Evolutionary conservation across 2,797 vertebrate genomes (phyloP).

Genomic region (Austrolebias charrua): DNA sequence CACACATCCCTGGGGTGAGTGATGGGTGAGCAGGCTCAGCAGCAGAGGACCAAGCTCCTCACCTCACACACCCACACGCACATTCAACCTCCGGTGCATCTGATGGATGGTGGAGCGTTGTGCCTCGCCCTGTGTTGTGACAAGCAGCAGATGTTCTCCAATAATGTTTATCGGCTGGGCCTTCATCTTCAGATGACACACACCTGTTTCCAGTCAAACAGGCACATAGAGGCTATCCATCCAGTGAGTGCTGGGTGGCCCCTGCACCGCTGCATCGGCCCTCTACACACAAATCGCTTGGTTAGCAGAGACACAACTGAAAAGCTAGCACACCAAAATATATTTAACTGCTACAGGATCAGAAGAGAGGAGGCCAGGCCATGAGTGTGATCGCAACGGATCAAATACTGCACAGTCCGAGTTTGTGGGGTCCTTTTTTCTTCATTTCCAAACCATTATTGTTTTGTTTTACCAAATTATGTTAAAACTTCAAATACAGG

Average conservation of each 20-base stretch:
- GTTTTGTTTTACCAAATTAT: constrained; percentile 18
- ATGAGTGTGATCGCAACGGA: neutral
- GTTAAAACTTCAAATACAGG: constrained; percentile 16
- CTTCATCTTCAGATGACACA: constrained; percentile 80
- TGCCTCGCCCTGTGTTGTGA: constrained; percentile 75
- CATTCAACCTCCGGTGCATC: constrained; percentile 54
- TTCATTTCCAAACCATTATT: constrained; percentile 8
- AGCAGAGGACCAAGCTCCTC: constrained; percentile 42
- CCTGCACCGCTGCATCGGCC: constrained; percentile 45
- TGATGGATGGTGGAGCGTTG: constrained; percentile 76
- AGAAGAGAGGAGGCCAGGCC: neutral
- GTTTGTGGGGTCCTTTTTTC: neutral
- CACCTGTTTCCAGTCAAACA: constrained; percentile 84
- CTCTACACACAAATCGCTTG: neutral
- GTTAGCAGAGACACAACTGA: constrained; percentile 8
- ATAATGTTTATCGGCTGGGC: constrained; percentile 83
- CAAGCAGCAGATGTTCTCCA: constrained; percentile 86
- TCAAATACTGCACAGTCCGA: neutral
- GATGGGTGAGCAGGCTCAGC: constrained; percentile 61
- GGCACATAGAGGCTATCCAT: constrained; percentile 72
- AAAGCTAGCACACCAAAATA: neutral
- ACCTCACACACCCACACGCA: constrained; percentile 1
- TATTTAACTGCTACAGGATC: constrained; percentile 11
- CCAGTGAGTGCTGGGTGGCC: constrained; percentile 72
- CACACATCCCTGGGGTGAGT: constrained; percentile 60